Evolutionary conservation across 2,797 vertebrate species (phyloP).

Genomic region (Eupleurogrammus muticus): DNA sequence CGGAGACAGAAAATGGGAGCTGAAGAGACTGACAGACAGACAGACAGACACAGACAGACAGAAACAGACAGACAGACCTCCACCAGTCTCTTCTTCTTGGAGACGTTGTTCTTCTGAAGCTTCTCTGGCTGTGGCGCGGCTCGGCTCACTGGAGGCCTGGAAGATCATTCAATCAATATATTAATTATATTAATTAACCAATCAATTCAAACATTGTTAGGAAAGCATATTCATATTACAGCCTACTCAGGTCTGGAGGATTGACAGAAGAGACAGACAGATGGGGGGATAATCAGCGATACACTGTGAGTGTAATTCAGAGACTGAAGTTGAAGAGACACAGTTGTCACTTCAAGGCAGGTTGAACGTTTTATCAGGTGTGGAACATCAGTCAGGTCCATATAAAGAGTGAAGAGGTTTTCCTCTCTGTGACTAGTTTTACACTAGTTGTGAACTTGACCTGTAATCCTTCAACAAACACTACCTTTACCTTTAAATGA

Average conservation of each 20-base stretch:
- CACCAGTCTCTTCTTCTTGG: slow-evolving; percentile 93
- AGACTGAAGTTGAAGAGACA: not conserved
- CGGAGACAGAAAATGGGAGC: not conserved
- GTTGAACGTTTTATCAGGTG: not conserved
- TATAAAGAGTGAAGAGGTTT: no score
- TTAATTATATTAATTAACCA: no score
- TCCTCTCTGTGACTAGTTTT: not conserved
- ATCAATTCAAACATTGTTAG: not conserved
- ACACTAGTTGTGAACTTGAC: not conserved
- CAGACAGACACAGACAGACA: not conserved
- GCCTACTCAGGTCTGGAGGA: not conserved
- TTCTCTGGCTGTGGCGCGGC: slow-evolving; percentile 95
- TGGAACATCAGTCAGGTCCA: not conserved
- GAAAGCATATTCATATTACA: not conserved
- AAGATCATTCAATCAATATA: not conserved
- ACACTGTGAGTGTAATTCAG: slow-evolving; percentile 11
- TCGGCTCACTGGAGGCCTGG: slow-evolving; percentile 94
- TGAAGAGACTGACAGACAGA: not conserved
- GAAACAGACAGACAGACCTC: slow-evolving; percentile 38
- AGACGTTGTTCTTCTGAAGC: slow-evolving; percentile 94
- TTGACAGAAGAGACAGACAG: slow-evolving; percentile 22
- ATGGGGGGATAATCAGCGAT: slow-evolving; percentile 20
- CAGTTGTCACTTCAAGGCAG: not conserved
- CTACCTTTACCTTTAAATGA: not conserved
- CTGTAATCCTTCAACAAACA: not conserved